A percentile compares a stretch with the other conserved stretches of the same genome.
These are phyloP conservation scores for Microcebus jonahi DNA, from an alignment of 2,113 vertebrate genomes.

Conservation along the genomic window DNA sequence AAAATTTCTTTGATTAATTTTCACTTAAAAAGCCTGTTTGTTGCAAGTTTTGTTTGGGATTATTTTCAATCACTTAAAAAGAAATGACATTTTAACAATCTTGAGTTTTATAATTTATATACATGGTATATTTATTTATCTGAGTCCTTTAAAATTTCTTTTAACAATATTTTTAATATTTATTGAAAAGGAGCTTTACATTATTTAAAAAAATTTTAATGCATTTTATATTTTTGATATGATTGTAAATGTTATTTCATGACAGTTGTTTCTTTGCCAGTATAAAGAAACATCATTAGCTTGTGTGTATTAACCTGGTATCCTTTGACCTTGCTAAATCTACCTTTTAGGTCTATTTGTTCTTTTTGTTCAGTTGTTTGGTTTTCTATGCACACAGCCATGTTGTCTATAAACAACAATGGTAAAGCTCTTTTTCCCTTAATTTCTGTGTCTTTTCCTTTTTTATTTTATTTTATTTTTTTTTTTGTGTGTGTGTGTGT, in stretches of 20 bases:
- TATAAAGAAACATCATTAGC: not conserved
- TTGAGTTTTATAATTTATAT: not conserved
- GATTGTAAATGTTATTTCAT: not conserved
- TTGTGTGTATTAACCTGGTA: not conserved
- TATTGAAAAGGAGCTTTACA: not conserved
- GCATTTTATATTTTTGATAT: not conserved
- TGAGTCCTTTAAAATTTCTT: accelerated
- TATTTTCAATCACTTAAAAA: not conserved
- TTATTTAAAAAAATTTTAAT: not conserved
- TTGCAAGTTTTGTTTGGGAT: not conserved
- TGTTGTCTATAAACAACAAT: not conserved
- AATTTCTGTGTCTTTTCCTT: not conserved
- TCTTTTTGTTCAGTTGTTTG: not conserved
- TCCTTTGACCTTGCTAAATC: not conserved
- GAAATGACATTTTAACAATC: not conserved
- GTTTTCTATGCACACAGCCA: not conserved
- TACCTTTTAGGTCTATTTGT: not conserved
- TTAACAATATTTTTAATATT: not conserved
- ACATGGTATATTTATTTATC: not conserved
- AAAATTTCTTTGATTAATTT: not conserved
- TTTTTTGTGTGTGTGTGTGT: too few relatives aligned
- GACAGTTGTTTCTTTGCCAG: not conserved
- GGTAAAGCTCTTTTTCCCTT: not conserved
- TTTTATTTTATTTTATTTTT: too few relatives aligned
- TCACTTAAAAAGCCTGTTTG: not conserved